These are phyloP conservation scores for Psittacara wagleri DNA, from an alignment of 2,113 vertebrate species.

Conservation along the genomic window DNA sequence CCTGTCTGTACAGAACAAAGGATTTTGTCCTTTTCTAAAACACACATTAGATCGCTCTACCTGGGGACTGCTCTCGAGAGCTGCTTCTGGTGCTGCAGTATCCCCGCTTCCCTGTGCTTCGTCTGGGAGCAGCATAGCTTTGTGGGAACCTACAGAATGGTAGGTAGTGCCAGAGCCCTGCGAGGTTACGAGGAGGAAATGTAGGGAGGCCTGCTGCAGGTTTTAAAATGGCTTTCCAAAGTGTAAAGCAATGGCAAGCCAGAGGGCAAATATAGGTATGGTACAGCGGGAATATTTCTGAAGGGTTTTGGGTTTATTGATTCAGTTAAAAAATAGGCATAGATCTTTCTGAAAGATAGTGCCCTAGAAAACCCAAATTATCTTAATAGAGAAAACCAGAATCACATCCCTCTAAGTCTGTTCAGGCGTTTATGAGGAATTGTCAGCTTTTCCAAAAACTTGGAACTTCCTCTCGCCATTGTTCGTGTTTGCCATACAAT, in stretches of 20 bases:
- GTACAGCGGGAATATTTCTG: background rate
- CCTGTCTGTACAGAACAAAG: rapidly evolving
- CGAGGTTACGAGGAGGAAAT: rapidly evolving
- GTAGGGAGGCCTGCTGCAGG: background rate
- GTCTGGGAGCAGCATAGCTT: background rate
- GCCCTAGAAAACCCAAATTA: background rate
- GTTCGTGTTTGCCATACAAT: rapidly evolving
- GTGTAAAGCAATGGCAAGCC: background rate
- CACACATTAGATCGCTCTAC: rapidly evolving
- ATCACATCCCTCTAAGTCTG: background rate
- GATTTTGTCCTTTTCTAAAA: background rate
- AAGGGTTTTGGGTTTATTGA: background rate
- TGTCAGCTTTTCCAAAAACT: background rate
- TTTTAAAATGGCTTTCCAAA: background rate
- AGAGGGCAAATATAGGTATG: background rate
- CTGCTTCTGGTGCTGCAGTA: rapidly evolving
- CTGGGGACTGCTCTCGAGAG: no score
- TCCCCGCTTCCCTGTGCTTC: background rate
- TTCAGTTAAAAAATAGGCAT: background rate
- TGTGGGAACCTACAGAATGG: background rate
- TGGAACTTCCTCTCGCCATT: background rate
- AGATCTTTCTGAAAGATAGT: background rate
- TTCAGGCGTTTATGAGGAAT: background rate
- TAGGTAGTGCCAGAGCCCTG: background rate
- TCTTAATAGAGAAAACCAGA: background rate